Percentiles rank a stretch among this genome's conserved stretches.
Conservation (phyloP, 2,888 invertebrate species). For the Terebella lapidaria region DNA sequence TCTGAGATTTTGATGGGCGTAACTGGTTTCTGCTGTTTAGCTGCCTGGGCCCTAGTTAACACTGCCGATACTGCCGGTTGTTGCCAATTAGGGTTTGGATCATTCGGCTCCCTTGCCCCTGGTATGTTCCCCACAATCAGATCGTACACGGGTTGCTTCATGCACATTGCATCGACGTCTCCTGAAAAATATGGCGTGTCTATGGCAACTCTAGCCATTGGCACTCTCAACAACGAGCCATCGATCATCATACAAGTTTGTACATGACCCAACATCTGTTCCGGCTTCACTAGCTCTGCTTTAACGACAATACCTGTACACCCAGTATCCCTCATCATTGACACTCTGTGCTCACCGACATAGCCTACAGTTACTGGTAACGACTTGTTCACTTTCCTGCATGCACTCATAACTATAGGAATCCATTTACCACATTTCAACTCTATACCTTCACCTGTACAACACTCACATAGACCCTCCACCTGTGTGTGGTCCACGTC, state of each 20-base stretch:
- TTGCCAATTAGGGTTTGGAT: too few species aligned
- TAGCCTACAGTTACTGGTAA: not conserved
- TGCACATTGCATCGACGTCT: not conserved
- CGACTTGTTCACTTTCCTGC: too few species aligned
- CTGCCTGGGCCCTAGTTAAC: not conserved
- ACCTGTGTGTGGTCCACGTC: too few species aligned
- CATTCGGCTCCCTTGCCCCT: too few species aligned
- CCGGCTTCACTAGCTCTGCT: not conserved
- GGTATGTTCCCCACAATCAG: not conserved
- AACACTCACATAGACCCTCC: too few species aligned
- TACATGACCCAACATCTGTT: not conserved
- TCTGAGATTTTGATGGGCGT: not conserved
- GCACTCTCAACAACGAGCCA: not conserved
- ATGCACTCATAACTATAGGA: too few species aligned
- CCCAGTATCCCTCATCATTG: not conserved
- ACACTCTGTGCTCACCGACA: not conserved
- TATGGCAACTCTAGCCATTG: not conserved
- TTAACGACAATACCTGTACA: constrained; percentile 1
- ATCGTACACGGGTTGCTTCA: not conserved
- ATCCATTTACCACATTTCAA: too few species aligned
- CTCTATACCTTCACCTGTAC: too few species aligned
- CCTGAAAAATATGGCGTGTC: not conserved
- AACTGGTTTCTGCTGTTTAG: not conserved
- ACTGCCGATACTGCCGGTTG: too few species aligned
- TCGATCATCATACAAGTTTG: not conserved